Base-by-base conservation (phyloP, 2,113 vertebrate genomes). In the Corvus cornix region DNA sequence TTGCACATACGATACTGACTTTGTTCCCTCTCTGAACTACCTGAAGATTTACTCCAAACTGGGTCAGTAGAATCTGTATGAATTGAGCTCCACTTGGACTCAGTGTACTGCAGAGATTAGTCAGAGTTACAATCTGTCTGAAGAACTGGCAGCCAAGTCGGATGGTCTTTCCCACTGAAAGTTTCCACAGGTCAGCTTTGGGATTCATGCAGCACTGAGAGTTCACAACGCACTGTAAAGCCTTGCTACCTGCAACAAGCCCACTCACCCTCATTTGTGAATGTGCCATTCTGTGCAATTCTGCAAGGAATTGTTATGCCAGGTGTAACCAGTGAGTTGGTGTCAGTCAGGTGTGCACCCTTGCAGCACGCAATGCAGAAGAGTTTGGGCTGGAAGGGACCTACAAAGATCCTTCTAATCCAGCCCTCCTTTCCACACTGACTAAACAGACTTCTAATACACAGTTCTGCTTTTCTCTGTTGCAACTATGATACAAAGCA, bases 361-460 rank as follows among this genome's bases (percentile, higher is more conserved):
- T 64, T 37, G 28, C 0, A 0, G 33, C 55, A 59, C 9, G 13
- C 11, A 48, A 9, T 0, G 0, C 16, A 20, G 19, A 52, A 89
- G 30, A 20, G 16, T 46, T 67, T 89, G 77, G 30, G n/a, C 16
- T 35, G 70, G 31, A 55, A 83, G 15, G 5, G 30, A 49, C 30
- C 10, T 55, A 18, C 19, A 76, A 41, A 62, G 30, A 48, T 31
- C 35, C 30, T 35, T 68, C 17, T 26, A 62, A 69, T 55, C 17
- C 63, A 76, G 19, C 6, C 8, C 10, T 60, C 26, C 43, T 67
- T 84, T 84, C 30, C n/a, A 28, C 13, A 16, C 13, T 55, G 39
- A 52, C 51, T 60, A 28, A 90, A 39, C 7, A 63, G 35, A 24
- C 17, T 55, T 21, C 8, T 39, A 39, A 20, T 1, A 41, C 15